Base-by-base conservation (phyloP, 2,113 vertebrate species). In the Cavia porcellus region DNA sequence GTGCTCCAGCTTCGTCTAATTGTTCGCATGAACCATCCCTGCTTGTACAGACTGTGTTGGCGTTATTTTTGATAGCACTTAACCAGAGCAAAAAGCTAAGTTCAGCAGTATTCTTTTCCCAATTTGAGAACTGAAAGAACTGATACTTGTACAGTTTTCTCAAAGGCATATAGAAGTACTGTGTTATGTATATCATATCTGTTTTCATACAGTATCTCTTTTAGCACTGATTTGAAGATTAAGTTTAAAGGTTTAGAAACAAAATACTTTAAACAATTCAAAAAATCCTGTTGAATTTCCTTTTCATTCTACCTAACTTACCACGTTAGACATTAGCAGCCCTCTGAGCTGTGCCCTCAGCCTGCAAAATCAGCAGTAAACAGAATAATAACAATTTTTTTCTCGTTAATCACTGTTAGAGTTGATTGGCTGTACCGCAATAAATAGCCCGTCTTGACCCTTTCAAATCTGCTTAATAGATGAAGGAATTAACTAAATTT, bases 401-500 rank as follows among this genome's bases (percentile, higher is more conserved):
- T 89, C 82, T 92, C 70, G 79, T 92, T 96, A 88, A 90, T 98
- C 86, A 91, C 64, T 85, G 12, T 52, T 83, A 92, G 59, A 62
- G 95, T 97, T 96, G 96, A 90, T 92, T 91, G 72, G 57, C 95
- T 96, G 42, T 72, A 83, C 72, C 89, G 95, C 79, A 96, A 64
- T 57, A 94, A 96, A 95, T 94, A n/a, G 89, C 79, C 93, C 70
- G 95, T 95, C 77, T 42, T 66, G 95, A 92, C 90, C 93, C 61
- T 79, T 96, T 98, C 93, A 89, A 97, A 98, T 92, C 92, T 95
- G 82, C 95, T 92, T 97, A 98, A 94, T 96, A 98, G 96, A 89
- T 97, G 96, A 97, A 96, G 35, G 97, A 96, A 97, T 97, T 96
- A 93, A 79, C 97, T 97, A 94, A 94, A 84, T 57, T 64, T 97